Percentiles rank a stretch among this genome's conserved stretches.
phyloP scores from a whole-genome alignment of 2,888 invertebrate genomes.

The Yponomeuta cagnagella region DNA sequence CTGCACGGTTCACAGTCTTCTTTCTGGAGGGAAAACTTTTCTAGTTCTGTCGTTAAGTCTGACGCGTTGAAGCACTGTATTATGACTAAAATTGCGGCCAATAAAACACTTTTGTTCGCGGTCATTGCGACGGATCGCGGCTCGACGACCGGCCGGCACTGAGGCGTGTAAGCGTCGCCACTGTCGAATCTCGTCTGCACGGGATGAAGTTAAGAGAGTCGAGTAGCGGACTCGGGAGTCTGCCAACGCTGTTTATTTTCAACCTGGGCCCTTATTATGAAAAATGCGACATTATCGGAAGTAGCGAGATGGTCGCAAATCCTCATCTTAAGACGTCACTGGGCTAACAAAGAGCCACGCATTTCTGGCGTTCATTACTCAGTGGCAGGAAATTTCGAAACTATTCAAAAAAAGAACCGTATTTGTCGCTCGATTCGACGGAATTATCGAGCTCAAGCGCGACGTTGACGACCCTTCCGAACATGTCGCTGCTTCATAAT shows the following conservation, averaged over 20 bases:
- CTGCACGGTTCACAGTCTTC: neutral
- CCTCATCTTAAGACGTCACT: too few relatives aligned
- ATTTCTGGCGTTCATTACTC: too few relatives aligned
- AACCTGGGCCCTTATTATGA: too few relatives aligned
- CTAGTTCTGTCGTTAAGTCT: neutral
- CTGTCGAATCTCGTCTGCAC: neutral
- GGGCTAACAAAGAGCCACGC: too few relatives aligned
- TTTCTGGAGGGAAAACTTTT: neutral
- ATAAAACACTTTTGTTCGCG: neutral
- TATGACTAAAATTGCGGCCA: neutral
- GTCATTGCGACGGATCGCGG: neutral
- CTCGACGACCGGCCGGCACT: neutral
- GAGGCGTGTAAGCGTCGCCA: neutral
- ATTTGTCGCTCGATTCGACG: too few relatives aligned
- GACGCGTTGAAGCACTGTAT: constrained; percentile 8
- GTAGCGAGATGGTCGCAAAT: too few relatives aligned
- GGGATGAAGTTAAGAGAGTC: neutral
- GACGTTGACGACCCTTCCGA: too few relatives aligned
- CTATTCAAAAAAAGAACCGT: too few relatives aligned
- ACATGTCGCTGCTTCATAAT: too few relatives aligned
- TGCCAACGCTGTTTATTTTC: neutral
- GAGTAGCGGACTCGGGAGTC: neutral
- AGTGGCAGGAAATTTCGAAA: too few relatives aligned
- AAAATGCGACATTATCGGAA: too few relatives aligned
- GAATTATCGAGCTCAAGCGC: too few relatives aligned